Base-by-base conservation (phyloP, 1,140 invertebrate species). In the Drosophila navojoa region DNA sequence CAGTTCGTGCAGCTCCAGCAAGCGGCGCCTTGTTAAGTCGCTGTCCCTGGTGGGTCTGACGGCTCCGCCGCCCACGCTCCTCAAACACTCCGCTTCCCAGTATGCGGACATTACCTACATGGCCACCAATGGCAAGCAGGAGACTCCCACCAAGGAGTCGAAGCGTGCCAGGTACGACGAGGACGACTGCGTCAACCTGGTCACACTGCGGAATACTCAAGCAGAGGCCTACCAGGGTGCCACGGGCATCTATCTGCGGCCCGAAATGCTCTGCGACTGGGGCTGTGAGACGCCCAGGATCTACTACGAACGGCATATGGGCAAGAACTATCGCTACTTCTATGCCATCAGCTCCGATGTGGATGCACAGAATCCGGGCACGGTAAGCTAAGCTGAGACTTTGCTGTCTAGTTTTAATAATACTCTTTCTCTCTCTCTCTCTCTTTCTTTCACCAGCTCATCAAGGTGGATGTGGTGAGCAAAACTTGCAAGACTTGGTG, bases 311-410 rank as follows among this genome's bases (percentile, higher is more conserved):
- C 35, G 44, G 0, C 40, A 74, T 22, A 74, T 79, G 93, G 94
- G 93, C 47, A 94, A 93, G 71, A 92, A 94, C 6, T 98, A 98
- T 90, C 93, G 94, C 61, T 98, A 96, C 91, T 98, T 98, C 90
- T 98, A 98, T 85, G 97, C 96, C 0, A 97, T 98, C 49, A 97
- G 96, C 70, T 96, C 96, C 11, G 97, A 98, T 92, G 96, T 97
- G 2, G 96, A 97, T 90, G 92, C 94, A 3, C 94, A 95, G 3
- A 96, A 96, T 93, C 96, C 96, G 5, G 97, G 96, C 84, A 95
- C 95, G 47, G 96, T 97, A 93, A 94, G 93, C 87, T 5, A 0
- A 3, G 0, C 7, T 13, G 11, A 44, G n/a, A n/a, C n/a, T n/a
- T n/a, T n/a, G n/a, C n/a, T n/a, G 19, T 4, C 10, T 13, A 13